Percentiles rank a stretch among this genome's conserved stretches.
These are phyloP conservation scores for Simalia tracyae DNA, from an alignment of 2,797 vertebrate species.

Conservation along the genomic window DNA sequence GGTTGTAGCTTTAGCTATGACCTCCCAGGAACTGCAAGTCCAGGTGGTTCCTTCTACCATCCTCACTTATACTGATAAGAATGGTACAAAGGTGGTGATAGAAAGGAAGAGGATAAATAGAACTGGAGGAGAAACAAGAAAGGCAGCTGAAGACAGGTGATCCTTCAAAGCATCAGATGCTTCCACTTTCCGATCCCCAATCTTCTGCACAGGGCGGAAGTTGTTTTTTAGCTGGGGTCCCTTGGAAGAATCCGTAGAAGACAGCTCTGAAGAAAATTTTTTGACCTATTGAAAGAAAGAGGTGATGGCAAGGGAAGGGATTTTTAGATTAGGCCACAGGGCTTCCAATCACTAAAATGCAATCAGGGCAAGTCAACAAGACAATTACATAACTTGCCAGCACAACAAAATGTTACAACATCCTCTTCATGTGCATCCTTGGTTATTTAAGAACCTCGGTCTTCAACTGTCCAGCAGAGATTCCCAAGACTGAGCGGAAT, in stretches of 20 bases:
- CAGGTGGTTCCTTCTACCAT: background rate
- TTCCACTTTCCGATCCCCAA: constrained; percentile 1
- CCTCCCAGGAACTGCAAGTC: background rate
- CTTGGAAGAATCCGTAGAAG: background rate
- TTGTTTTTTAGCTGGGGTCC: background rate
- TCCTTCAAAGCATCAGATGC: background rate
- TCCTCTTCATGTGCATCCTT: background rate
- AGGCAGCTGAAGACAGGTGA: background rate
- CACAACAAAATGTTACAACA: background rate
- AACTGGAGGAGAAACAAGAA: background rate
- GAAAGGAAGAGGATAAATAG: background rate
- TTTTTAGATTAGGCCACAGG: background rate
- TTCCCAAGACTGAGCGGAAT: background rate
- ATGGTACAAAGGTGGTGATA: background rate
- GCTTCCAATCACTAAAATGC: background rate
- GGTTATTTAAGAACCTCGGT: background rate
- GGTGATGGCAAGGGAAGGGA: background rate
- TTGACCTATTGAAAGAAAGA: background rate
- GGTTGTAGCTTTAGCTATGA: background rate
- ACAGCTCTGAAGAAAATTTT: background rate
- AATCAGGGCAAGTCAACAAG: background rate
- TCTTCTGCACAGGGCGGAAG: constrained; percentile 7
- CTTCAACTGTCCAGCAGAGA: background rate
- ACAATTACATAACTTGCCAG: no score
- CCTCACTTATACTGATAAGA: background rate